Conservation (phyloP, 2,888 invertebrate genomes). For the Chrysina gloriosa region DNA sequence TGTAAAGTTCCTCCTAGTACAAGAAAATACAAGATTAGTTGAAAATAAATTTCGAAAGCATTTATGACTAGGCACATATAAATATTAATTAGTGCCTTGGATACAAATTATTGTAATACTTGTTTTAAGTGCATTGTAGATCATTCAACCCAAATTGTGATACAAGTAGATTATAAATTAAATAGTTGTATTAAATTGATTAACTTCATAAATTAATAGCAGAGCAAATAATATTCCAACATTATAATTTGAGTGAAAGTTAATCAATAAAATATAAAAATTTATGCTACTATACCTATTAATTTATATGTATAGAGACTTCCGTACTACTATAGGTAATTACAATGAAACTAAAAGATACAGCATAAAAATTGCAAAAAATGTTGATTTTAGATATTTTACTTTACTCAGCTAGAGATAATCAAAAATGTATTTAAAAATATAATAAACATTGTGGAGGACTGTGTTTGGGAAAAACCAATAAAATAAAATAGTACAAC, state of each 20-base stretch:
- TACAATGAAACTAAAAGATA: no score
- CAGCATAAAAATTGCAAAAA: no score
- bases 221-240: not conserved
- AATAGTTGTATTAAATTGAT: constrained; percentile 30
- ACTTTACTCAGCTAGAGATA: no score
- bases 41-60: constrained; percentile 11
- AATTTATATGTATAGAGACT: no score
- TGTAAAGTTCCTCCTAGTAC: constrained; percentile 36
- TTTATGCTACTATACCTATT: no score
- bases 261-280: not conserved
- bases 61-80: not conserved
- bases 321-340: no score
- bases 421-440: no score
- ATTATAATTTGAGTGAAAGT: not conserved
- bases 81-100: constrained; percentile 17
- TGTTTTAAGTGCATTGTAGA: constrained; percentile 5
- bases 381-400: no score
- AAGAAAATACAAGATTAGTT: not conserved
- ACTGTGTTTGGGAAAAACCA: no score
- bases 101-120: not conserved
- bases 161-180: constrained; percentile 41
- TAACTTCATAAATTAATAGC: not conserved
- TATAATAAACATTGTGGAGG: no score
- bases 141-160: constrained; percentile 41
- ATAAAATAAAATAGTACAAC: no score